Base-by-base conservation (phyloP, 2,888 invertebrate species). In the Laothoe populi region DNA sequence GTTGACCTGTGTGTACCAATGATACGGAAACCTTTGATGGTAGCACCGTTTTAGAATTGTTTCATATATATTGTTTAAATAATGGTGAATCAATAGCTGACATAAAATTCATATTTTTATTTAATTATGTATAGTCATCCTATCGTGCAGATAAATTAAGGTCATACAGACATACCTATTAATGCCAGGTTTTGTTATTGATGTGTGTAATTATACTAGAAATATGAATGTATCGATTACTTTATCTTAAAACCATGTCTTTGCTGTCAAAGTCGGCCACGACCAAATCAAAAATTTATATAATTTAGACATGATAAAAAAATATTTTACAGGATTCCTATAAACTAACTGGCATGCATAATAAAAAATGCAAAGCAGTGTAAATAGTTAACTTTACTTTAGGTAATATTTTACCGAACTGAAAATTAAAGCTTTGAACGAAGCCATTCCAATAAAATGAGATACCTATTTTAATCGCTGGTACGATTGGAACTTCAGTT, bases 331-430 rank as follows among this genome's bases (percentile, higher is more conserved):
- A 88, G 74, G 74, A 83, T 75, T 84, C 90, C 90, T 90, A 89
- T 83, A 75, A 82, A 73, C 90, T 91, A 90, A 82, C 86, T 86
- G 81, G 86, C 92, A 92, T 92, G 92, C 92, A 92, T 84, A 88
- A 84, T 87, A 86, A 85, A 91, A 86, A 90, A 90, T 90, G 92
- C 92, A 88, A 92, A 92, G 92, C 92, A 82, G 90, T 92, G 90
- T 86, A 83, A 80, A 81, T 79, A 82, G 73, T 82, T 81, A 83
- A 78, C 71, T 74, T 81, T 72, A 74, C 65, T 63, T 65, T 70
- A 73, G 66, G 79, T 70, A 75, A 79, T 44, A 80, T 68, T 72
- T 78, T 83, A 84, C 78, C 77, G 81, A 91, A 88, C 80, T 88
- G 72, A 88, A 88, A 84, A 86, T 81, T 82, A 78, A 91, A 92